Evolutionary conservation across 2,797 vertebrate genomes (phyloP), one percentile per base, ranked within the genome.

Genomic region (Hemitrygon akajei): DNA sequence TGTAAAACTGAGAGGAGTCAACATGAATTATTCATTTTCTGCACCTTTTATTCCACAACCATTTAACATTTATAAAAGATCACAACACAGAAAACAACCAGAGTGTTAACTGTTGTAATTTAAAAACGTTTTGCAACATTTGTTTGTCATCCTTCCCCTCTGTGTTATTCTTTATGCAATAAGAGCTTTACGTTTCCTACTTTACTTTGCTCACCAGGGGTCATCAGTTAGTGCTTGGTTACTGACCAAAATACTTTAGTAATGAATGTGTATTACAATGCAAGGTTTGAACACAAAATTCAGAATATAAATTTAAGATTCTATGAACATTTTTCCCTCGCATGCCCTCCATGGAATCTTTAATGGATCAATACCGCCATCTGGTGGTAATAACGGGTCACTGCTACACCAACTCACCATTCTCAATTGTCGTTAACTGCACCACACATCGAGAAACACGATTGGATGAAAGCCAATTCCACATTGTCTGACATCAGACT

Each of bases 321-420:
- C n/a, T 37, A 86, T 60, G 27, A 16, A 60, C 18, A 75, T 22
- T 75, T 25, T 25, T 1, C 7, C 25, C 71, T 75, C 0, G 22
- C 6, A 25, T 27, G 5, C 71, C 71, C 71, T 22, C 71, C 71
- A 22, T 75, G 22, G 71, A 75, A 27, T 27, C 22, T 18, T 20
- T 75, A 75, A 75, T 75, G 37, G 18, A 16, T 69, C 86, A 69
- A 69, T 69, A 18, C 86, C 69, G 86, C n/a, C 6, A 89, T 37
- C 86, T 89, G 86, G 60, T 89, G 86, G 86, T 25, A 69, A 34
- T 89, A 69, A 69, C 1, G 69, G 69, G 86, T 37, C n/a, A 89
- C 0, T 69, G 86, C 86, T 18, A 37, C 63, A 69, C 14, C 60
- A 89, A 69, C 7, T 12, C 10, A n/a, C n/a, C n/a, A n/a, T n/a